Conservation (phyloP, 2,797 vertebrate genomes). For the Tamandua tetradactyla region DNA sequence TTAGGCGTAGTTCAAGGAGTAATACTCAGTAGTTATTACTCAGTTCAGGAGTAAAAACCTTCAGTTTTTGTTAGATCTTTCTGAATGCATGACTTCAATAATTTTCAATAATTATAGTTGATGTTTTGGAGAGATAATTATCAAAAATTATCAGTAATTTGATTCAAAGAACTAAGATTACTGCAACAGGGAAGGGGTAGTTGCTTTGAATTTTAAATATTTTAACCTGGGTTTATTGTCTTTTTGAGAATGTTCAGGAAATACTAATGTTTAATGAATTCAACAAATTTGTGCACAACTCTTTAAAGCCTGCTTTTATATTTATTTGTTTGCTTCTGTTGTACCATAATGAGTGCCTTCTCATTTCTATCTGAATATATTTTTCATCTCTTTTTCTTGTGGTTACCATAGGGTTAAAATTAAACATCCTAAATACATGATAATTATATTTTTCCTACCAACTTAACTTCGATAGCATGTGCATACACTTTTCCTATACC, state of each 20-base stretch:
- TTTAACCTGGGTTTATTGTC: background rate
- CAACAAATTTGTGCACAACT: background rate
- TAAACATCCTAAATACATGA: too few relatives aligned
- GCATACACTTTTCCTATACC: too few relatives aligned
- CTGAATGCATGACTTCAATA: background rate
- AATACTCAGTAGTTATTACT: background rate
- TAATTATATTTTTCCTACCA: too few relatives aligned
- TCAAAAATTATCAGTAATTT: background rate
- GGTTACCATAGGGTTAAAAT: too few relatives aligned
- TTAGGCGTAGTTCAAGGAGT: background rate
- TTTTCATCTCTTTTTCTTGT: too few relatives aligned
- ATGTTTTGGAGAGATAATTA: too few relatives aligned
- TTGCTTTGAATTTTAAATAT: background rate
- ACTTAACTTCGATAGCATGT: too few relatives aligned
- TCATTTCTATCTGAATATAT: too few relatives aligned
- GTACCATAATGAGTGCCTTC: too few relatives aligned
- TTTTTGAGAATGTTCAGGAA: background rate
- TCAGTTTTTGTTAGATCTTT: background rate
- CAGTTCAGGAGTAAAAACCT: too few relatives aligned
- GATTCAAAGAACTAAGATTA: background rate
- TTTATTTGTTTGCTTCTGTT: too few relatives aligned
- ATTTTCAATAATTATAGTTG: background rate
- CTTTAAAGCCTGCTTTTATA: too few relatives aligned
- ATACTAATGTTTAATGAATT: background rate
- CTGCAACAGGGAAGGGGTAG: background rate